Percentiles rank a stretch among this genome's conserved stretches.
Conservation (phyloP, 2,797 vertebrate species). For the Fundulus diaphanus region DNA sequence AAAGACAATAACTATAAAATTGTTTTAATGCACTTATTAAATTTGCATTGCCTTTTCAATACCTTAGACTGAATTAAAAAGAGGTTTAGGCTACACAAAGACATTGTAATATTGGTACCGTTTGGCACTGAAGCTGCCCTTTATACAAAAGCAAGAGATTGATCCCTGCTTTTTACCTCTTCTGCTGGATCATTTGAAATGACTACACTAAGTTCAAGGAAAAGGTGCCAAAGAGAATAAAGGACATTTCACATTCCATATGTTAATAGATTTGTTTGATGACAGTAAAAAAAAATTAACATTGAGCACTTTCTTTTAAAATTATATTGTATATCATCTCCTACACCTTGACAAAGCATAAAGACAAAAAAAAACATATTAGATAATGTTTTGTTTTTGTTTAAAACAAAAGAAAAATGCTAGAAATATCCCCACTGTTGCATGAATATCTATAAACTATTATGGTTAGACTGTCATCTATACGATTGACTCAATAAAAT, state of each 20-base stretch:
- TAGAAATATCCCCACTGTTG: neutral
- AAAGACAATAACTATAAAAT: conserved; percentile 12
- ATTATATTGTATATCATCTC: neutral
- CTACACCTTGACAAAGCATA: neutral
- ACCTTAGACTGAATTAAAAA: conserved; percentile 23
- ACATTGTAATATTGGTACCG: neutral
- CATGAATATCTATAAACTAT: neutral
- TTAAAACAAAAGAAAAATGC: neutral
- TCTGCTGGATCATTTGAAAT: conserved; percentile 44
- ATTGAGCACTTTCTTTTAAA: neutral
- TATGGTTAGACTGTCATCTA: no score
- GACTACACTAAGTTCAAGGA: conserved; percentile 48
- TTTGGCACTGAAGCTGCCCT: neutral
- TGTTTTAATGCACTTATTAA: conserved; percentile 52
- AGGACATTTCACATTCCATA: conserved; percentile 57
- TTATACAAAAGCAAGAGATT: neutral
- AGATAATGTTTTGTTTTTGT: neutral
- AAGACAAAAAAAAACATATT: neutral
- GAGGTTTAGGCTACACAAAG: neutral
- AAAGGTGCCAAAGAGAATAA: conserved; percentile 58
- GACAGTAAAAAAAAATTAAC: conserved; percentile 19
- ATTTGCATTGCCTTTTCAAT: conserved; percentile 47
- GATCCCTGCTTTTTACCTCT: neutral
- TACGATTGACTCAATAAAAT: neutral
- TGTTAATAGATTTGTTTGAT: conserved; percentile 70